A percentile compares a stretch with the other conserved stretches of the same genome.
Evolutionary conservation across 2,888 invertebrate species (phyloP).

Genomic region (Oxystoma pomonae): DNA sequence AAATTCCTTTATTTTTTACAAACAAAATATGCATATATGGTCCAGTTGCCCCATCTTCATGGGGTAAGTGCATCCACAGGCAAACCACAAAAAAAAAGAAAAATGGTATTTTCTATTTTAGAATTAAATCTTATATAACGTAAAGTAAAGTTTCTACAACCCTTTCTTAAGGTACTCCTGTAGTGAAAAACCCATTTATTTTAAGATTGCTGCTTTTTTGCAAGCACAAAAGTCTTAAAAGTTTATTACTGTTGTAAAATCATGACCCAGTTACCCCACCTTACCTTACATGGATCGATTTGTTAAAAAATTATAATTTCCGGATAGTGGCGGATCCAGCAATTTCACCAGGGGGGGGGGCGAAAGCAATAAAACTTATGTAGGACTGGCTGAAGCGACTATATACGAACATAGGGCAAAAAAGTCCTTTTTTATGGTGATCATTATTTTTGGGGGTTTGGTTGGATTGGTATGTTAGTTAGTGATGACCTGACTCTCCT

Average conservation of each 20-base stretch:
- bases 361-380: too few species aligned
- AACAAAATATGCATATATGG: background rate
- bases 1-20: conserved; percentile 1
- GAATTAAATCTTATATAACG: background rate
- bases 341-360: too few species aligned
- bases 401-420: too few species aligned
- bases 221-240: background rate
- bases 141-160: background rate
- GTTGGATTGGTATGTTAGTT: too few species aligned
- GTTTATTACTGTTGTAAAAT: background rate
- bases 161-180: conserved; percentile 1
- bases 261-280: conserved; percentile 6
- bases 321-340: too few species aligned
- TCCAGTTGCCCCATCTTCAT: conserved; percentile 2
- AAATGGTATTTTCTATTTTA: background rate
- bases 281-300: too few species aligned
- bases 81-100: background rate
- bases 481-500: too few species aligned
- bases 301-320: too few species aligned
- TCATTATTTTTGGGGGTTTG: too few species aligned
- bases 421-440: too few species aligned
- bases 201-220: conserved; percentile 3
- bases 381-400: too few species aligned
- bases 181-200: conserved; percentile 1
- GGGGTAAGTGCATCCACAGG: conserved; percentile 2